Base-by-base conservation (phyloP, 2,113 vertebrate genomes). In the Trinectes maculatus region DNA sequence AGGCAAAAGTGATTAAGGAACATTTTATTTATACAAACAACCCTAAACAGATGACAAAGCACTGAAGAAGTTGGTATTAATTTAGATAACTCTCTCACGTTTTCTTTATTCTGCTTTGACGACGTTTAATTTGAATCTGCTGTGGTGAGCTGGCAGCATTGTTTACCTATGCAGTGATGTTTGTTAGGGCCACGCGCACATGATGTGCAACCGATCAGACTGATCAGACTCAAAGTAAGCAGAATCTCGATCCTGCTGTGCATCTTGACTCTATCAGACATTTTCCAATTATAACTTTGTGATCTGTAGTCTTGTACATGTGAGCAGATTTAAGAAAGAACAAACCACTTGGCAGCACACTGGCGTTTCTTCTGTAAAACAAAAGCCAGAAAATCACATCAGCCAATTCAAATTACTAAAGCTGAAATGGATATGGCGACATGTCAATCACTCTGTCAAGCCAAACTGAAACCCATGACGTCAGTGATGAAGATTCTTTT, bases 1-100 rank as follows among this genome's bases (percentile, higher is more conserved):
- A 93, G 92, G 88, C 84, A 89, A 91, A 86, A 80, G 82, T 87
- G 77, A 86, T 84, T 85, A 60, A 85, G 51, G 52, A 86, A 74
- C 57, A 74, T 61, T 77, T 56, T 73, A 79, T 55, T 79, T 48
- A 54, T 55, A 71, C 53, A 83, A 81, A 71, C 68, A 73, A 74
- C 74, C 62, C 59, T 70, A 85, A 79, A 79, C 71, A 78, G 59
- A 76, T 5, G 31, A 81, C 74, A 71, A 11, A 71, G 53, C 75
- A 22, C 52, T 61, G 43, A 67, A 70, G 67, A 74, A 70, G 71
- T 65, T 46, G 66, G 55, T 74, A 48, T 34, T 79, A 11, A 70
- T 65, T 76, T 73, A 67, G 77, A 39, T 43, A 24, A 54, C 42
- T 67, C 47, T 66, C 37, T n/a, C 19, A 49, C 29, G 12, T 26